Evolutionary conservation across 2,888 invertebrate genomes (phyloP).

Genomic region (Ornithoptera priamus): DNA sequence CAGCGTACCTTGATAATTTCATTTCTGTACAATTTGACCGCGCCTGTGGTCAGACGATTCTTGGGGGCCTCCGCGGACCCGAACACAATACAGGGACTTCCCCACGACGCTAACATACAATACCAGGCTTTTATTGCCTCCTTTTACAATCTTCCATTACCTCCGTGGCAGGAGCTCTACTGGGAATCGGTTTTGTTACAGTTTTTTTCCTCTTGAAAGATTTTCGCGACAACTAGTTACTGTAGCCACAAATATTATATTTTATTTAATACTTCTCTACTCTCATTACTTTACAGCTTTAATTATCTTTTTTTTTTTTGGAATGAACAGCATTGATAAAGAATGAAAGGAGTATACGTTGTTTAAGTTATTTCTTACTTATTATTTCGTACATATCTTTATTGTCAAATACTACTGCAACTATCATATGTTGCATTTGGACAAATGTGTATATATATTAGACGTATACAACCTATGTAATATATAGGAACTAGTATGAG

Average conservation of each 20-base stretch:
- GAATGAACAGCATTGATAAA: background rate
- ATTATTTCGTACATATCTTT: background rate
- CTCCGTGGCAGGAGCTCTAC: constrained; percentile 68
- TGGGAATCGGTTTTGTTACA: constrained; percentile 78
- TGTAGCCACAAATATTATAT: constrained; percentile 43
- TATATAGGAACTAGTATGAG: constrained; percentile 50
- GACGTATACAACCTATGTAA: background rate
- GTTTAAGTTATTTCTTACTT: background rate
- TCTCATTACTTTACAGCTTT: background rate
- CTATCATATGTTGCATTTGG: background rate
- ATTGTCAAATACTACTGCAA: background rate
- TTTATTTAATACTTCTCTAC: constrained; percentile 36
- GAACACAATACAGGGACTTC: constrained; percentile 74
- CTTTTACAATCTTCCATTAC: constrained; percentile 80
- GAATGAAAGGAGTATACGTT: background rate
- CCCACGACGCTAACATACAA: constrained; percentile 76
- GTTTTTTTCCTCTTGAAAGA: constrained; percentile 66
- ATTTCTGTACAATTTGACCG: constrained; percentile 81
- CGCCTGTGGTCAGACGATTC: constrained; percentile 77
- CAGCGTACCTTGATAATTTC: constrained; percentile 81
- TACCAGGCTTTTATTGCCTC: constrained; percentile 80
- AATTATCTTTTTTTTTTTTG: background rate
- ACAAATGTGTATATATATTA: background rate
- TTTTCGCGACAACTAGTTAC: constrained; percentile 63
- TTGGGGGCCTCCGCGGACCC: constrained; percentile 72